Conservation (phyloP, 92 coral and sea anemone genomes). For the Paramuricea clavata region DNA sequence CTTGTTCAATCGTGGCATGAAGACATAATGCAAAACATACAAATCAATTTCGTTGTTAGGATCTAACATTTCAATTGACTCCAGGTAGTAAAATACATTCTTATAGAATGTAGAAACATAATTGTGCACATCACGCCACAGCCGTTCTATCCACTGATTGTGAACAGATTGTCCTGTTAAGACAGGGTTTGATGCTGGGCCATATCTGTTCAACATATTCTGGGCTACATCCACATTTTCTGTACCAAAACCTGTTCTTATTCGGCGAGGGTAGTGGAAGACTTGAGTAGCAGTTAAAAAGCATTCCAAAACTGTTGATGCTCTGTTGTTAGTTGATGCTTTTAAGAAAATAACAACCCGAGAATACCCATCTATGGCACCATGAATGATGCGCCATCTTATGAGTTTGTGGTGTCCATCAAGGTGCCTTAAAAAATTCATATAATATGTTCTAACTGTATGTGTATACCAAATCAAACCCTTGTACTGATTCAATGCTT, state of each 20-base stretch:
- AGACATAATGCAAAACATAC: slow-evolving; percentile 52
- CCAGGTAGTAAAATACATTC: slow-evolving; percentile 53
- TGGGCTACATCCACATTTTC: slow-evolving; percentile 16
- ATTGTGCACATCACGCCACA: slow-evolving; percentile 60
- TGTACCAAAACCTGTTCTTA: slow-evolving; percentile 41
- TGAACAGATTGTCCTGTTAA: slow-evolving; percentile 68
- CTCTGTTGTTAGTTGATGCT: slow-evolving; percentile 38
- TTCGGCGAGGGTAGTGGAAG: slow-evolving; percentile 36
- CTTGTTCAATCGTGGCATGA: slow-evolving; percentile 14
- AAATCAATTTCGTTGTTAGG: slow-evolving; percentile 45
- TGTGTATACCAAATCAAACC: too few relatives aligned
- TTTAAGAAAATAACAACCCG: slow-evolving; percentile 22
- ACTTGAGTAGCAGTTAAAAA: slow-evolving; percentile 38
- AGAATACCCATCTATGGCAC: slow-evolving; percentile 44
- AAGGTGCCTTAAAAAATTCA: slow-evolving; percentile 37
- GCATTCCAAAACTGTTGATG: slow-evolving; percentile 14
- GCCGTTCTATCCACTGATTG: slow-evolving; percentile 53
- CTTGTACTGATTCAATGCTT: too few relatives aligned
- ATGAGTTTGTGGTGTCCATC: slow-evolving; percentile 30
- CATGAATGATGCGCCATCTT: slow-evolving; percentile 44
- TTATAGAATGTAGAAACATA: slow-evolving; percentile 22
- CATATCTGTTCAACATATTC: slow-evolving; percentile 42
- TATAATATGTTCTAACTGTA: too few relatives aligned
- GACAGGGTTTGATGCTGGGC: slow-evolving; percentile 47
- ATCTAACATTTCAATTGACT: slow-evolving; percentile 38